Conservation (phyloP, 2,113 vertebrate genomes). For the Coturnix japonica region DNA sequence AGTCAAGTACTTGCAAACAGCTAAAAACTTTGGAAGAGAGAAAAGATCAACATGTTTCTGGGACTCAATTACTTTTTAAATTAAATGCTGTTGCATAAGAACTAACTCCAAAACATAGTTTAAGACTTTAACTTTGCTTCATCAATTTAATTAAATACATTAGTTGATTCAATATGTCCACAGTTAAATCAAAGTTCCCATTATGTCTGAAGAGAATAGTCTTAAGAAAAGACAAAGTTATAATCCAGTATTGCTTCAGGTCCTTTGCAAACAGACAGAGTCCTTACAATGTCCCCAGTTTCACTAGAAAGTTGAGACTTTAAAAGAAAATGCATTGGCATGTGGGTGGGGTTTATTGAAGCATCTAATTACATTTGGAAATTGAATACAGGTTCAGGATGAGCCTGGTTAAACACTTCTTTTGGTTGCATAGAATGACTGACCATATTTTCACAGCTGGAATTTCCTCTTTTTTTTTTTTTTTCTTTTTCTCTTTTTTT, state of each 20-base stretch:
- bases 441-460: conserved; percentile 73
- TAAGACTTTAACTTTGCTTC: conserved; percentile 42
- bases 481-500: neutral
- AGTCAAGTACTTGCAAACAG: conserved; percentile 64
- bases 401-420: conserved; percentile 73
- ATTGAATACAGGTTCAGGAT: conserved; percentile 75
- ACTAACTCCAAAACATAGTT: conserved; percentile 18
- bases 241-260: conserved; percentile 66
- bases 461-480: conserved; percentile 39
- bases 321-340: conserved; percentile 70
- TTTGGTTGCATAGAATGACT: conserved; percentile 75
- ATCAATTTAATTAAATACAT: conserved; percentile 62
- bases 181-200: conserved; percentile 17
- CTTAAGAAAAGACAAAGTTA: conserved; percentile 73
- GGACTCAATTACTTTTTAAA: conserved; percentile 21
- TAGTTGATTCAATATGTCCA: conserved; percentile 60
- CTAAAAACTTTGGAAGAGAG: conserved; percentile 55
- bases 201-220: conserved; percentile 34
- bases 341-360: conserved; percentile 79
- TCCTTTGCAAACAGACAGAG: conserved; percentile 72
- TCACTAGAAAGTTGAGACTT: conserved; percentile 72
- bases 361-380: conserved; percentile 80
- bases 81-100: conserved; percentile 14
- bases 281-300: conserved; percentile 60
- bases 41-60: conserved; percentile 57